Base-by-base conservation (phyloP, 1,140 invertebrate genomes). In the Zaprionus lachaisei region DNA sequence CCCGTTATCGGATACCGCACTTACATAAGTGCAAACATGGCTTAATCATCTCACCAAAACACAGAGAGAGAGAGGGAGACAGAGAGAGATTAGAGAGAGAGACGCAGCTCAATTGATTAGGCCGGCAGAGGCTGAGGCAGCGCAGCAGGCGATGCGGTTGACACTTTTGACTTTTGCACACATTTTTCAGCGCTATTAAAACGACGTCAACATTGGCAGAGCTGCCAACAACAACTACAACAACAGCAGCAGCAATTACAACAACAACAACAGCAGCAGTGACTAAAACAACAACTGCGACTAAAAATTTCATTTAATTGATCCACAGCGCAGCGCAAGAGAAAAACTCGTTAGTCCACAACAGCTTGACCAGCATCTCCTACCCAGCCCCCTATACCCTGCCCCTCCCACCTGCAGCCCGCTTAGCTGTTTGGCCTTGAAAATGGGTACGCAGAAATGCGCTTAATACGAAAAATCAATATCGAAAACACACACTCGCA, bases 401-500 rank as follows among this genome's bases (percentile, higher is more conserved):
- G 34, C 51, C 2, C 17, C 22, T 44, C 38, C 5, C 58, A 54
- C 63, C 66, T 58, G 34, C 51, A 47, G 37, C 41, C 22, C 15
- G 17, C 56, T 24, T 0, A 2, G 28, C 51, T 66, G 38, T 72
- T 41, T 89, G 85, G 85, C 85, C 85, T 89, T 89, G 85, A 89
- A 89, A 90, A 81, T 74, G 61, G 79, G 75, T 81, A 80, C 84
- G 84, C 84, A 89, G 84, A 90, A 89, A 89, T 85, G 84, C 85
- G 85, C 85, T 89, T 89, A 90, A 89, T 89, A 89, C 72, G 79
- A 89, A 89, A 89, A 89, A 90, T 90, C 85, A 89, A 89, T 89
- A 89, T 75, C 76, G 85, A 80, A 82, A 85, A 81, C 63, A 66
- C 41, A 77, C 49, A 81, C 57, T 69, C 72, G 58, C 74, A 72